Evolutionary conservation across 2,888 invertebrate genomes (phyloP), one percentile per base, ranked within the genome.

Genomic region (Homarus gammarus): DNA sequence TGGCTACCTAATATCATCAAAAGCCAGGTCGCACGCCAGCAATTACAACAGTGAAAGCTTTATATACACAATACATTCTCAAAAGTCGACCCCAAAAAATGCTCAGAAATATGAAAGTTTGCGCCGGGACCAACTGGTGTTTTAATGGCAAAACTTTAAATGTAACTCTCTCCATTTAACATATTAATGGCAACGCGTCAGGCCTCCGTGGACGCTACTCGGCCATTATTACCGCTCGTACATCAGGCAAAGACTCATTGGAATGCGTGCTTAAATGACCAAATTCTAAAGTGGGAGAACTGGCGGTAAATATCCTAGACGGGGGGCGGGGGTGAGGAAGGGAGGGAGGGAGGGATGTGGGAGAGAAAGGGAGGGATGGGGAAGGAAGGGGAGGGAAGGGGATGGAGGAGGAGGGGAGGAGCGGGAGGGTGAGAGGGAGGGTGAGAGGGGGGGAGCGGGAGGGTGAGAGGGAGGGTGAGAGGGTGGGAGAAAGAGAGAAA

Each of bases 101-200:
- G 31, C 49, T 77, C 77, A 77, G 77, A 77, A 77, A 77, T 77
- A 77, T 77, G 77, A 77, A 77, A 77, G 49, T 77, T 77, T 77
- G 51, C 49, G 49, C 51, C 49, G 27, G 49, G 31, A 49, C 49
- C 49, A 77, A 77, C 77, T 77, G 27, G 49, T 77, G 77, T 77
- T 77, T 77, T 77, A 77, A 77, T 77, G 77, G 51, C 77, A 77
- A 77, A 77, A 77, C 77, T 77, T 77, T 77, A 77, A 77, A 77
- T 77, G 77, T 77, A 77, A 77, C 77, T 77, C 77, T 77, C 77
- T 49, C 77, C 77, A 77, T 77, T 77, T 77, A 77, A 77, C 77
- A 77, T 77, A 77, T 77, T 77, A 77, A 77, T 77, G 77, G 77
- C 49, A 49, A 77, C 49, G 33, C 77, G 77, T 77, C 77, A 77